Base-by-base conservation (phyloP, 2,113 vertebrate genomes). In the Phrynosoma blainvillii region DNA sequence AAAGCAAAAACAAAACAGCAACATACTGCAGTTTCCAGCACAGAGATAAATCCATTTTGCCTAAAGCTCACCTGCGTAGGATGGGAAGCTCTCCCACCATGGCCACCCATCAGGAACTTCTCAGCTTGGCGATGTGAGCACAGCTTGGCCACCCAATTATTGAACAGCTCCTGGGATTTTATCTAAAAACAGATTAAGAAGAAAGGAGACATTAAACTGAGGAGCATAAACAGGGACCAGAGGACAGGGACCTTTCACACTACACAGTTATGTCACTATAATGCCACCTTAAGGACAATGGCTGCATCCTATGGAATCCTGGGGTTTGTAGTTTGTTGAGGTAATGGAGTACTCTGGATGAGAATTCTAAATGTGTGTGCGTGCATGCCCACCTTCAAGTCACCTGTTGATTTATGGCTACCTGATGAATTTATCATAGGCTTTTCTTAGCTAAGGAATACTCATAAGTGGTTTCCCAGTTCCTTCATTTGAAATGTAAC, bases 121-220 rank as follows among this genome's bases (percentile, higher is more conserved):
- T 96, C 97, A 0, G 95, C 98, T 12, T 96, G 91, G 16, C 98
- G 98, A 47, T 99, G 98, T 36, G 96, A 94, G 79, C 97, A 97
- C 62, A 99, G 96, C 95, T 98, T 98, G 88, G 97, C 97, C 87
- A 99, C 93, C 98, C 98, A 99, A 91, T 98, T 98, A 89, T 97
- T 95, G 84, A 99, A 99, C 27, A 98, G 82, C 8, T 99, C 98
- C 0, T 97, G 96, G 87, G 95, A 98, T 94, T 99, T 99, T 90
- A 98, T 97, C 98, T 99, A 54, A 2, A 2, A 8, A 40, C 1
- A 40, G 59, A 23, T 23, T 74, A 27, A 27, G 7, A 0, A 30
- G 25, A 14, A 0, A 4, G 16, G 83, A 11, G 80, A 10, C 10
- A 6, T 30, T 9, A 47, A 27, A 56, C 2, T n/a, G 12, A 36